phyloP scores from a whole-genome alignment of 2,113 vertebrate species.

The Triplophysa dalaica region DNA sequence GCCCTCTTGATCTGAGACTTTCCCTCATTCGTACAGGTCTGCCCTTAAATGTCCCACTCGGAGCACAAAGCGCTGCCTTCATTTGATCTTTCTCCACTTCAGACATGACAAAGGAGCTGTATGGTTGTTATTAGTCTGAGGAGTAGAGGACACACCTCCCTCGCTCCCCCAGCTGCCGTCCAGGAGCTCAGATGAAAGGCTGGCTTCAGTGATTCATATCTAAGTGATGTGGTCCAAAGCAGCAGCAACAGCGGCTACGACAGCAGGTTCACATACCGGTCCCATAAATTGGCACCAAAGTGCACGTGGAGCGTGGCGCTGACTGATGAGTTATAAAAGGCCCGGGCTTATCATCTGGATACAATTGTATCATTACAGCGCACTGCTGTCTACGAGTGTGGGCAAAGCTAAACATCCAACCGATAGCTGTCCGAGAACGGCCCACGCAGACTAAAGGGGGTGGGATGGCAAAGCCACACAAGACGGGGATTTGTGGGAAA shows the following conservation, averaged over 20 bases:
- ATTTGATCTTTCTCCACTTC: constrained; percentile 45
- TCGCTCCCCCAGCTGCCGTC: constrained; percentile 27
- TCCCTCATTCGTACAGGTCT: constrained; percentile 23
- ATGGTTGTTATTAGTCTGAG: constrained; percentile 44
- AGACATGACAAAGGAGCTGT: constrained; percentile 42
- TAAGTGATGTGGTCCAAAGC: constrained; percentile 50
- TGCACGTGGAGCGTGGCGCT: constrained; percentile 33
- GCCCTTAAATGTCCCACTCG: constrained; percentile 28
- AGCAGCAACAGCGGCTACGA: constrained; percentile 40
- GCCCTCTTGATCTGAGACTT: constrained; percentile 34
- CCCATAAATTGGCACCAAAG: constrained; percentile 46
- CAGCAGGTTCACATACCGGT: constrained; percentile 46
- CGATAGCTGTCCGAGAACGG: constrained; percentile 58
- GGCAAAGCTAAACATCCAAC: constrained; percentile 53
- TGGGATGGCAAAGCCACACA: constrained; percentile 65
- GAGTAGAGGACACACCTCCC: constrained; percentile 11
- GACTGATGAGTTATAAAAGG: constrained; percentile 55
- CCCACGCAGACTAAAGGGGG: constrained; percentile 30
- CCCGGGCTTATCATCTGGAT: constrained; percentile 68
- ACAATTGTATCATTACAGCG: constrained; percentile 68
- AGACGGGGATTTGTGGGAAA: constrained; percentile 55
- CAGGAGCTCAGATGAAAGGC: constrained; percentile 55
- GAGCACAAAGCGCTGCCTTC: constrained; percentile 32
- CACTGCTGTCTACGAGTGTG: constrained; percentile 59
- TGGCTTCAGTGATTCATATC: constrained; percentile 48